Conservation (phyloP, 2,113 vertebrate genomes). For the Engraulis encrasicolus region DNA sequence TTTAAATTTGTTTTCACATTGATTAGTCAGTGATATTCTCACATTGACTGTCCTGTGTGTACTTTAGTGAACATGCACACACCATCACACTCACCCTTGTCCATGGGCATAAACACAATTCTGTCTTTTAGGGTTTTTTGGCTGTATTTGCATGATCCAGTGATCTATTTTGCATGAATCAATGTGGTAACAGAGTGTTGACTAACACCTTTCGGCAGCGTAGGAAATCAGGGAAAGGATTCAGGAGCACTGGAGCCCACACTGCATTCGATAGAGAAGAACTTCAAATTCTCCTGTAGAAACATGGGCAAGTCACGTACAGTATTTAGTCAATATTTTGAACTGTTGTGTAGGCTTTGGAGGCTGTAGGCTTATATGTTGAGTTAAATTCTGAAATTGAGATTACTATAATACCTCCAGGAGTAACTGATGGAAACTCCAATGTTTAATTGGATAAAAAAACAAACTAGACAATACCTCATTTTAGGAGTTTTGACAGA, state of each 20-base stretch:
- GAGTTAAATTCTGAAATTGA: neutral
- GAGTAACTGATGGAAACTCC: neutral
- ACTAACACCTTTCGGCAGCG: neutral
- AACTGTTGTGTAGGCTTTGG: neutral
- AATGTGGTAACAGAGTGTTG: neutral
- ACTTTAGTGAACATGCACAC: conserved; percentile 2
- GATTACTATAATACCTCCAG: neutral
- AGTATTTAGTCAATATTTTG: neutral
- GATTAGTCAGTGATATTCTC: neutral
- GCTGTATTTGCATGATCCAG: conserved; percentile 21
- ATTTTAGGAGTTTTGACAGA: neutral
- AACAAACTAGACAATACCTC: neutral
- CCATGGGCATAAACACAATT: no score
- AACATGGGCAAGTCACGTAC: neutral
- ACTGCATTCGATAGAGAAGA: neutral
- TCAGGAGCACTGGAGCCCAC: no score
- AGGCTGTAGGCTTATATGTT: neutral
- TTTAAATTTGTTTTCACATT: neutral
- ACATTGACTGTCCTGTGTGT: neutral
- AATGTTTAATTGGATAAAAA: neutral
- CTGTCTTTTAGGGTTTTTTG: neutral
- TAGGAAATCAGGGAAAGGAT: neutral
- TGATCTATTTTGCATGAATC: conserved; percentile 13
- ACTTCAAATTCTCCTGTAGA: neutral
- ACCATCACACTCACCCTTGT: neutral